Conservation (phyloP, 2,888 invertebrate genomes). For the Barypeithes pellucidus region DNA sequence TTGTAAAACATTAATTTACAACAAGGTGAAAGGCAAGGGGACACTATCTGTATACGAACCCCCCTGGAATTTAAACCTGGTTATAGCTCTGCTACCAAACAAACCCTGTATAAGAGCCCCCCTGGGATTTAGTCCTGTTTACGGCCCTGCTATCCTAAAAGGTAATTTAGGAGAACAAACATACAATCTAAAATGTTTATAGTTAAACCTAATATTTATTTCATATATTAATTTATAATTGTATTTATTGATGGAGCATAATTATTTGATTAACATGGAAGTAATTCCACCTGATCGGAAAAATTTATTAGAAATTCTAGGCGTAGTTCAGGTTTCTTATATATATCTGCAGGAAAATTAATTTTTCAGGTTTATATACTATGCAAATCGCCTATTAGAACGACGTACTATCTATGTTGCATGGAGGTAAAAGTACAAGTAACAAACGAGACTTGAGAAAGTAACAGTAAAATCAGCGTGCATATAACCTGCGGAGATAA, state of each 20-base stretch:
- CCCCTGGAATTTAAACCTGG: too few relatives aligned
- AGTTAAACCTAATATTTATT: neutral
- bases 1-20: too few relatives aligned
- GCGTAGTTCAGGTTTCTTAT: slow-evolving; percentile 33
- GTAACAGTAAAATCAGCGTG: slow-evolving; percentile 38
- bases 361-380: slow-evolving; percentile 42
- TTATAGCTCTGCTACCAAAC: too few relatives aligned
- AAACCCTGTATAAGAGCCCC: too few relatives aligned
- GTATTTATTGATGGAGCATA: slow-evolving; percentile 4
- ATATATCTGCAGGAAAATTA: slow-evolving; percentile 33
- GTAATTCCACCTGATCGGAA: slow-evolving; percentile 27
- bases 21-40: too few relatives aligned
- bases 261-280: slow-evolving; percentile 15
- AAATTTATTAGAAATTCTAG: slow-evolving; percentile 42
- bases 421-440: slow-evolving; percentile 40
- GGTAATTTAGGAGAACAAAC: too few relatives aligned
- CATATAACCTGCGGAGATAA: slow-evolving; percentile 24
- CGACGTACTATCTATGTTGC: slow-evolving; percentile 34
- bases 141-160: too few relatives aligned
- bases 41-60: too few relatives aligned
- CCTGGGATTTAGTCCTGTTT: too few relatives aligned
- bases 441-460: slow-evolving; percentile 34
- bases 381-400: slow-evolving; percentile 38
- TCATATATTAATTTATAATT: neutral
- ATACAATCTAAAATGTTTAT: neutral